These are phyloP conservation scores for Parelbella ahira DNA, from an alignment of 2,888 invertebrate species.

Conservation along the genomic window DNA sequence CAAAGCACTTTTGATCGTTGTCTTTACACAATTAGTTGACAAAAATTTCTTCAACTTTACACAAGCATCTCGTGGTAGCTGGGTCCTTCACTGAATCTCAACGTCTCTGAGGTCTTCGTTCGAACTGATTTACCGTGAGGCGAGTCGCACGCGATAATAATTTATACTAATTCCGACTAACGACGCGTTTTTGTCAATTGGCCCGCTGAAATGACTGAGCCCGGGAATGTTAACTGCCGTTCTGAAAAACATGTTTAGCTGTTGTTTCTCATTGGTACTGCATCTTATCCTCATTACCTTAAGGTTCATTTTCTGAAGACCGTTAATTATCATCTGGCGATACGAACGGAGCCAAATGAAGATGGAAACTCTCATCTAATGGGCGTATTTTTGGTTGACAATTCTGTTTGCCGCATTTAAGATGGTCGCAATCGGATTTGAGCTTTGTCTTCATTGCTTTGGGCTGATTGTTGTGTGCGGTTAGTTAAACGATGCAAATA, in stretches of 20 bases:
- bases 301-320: conserved; percentile 12
- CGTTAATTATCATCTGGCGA: conserved; percentile 36
- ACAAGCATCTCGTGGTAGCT: background rate
- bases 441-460: conserved; percentile 31
- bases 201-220: conserved; percentile 59
- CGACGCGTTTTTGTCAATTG: conserved; percentile 77
- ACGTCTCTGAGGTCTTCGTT: conserved; percentile 1
- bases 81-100: conserved; percentile 1
- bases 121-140: conserved; percentile 6
- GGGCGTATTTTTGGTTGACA: conserved; percentile 76
- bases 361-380: conserved; percentile 72
- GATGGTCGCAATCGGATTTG: conserved; percentile 19
- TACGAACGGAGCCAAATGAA: conserved; percentile 62
- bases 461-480: conserved; percentile 28
- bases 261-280: conserved; percentile 26
- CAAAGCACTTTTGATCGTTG: background rate
- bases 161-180: conserved; percentile 68
- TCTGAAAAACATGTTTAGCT: conserved; percentile 59
- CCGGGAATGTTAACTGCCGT: conserved; percentile 66
- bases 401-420: conserved; percentile 54
- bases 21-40: no score
- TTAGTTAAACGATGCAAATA: conserved; percentile 73
- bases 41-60: no score
- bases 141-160: conserved; percentile 38
- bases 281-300: conserved; percentile 3